Evolutionary conservation across 2,113 vertebrate genomes (phyloP), one percentile per base, ranked within the genome.

Genomic region (Aegotheles bennettii): DNA sequence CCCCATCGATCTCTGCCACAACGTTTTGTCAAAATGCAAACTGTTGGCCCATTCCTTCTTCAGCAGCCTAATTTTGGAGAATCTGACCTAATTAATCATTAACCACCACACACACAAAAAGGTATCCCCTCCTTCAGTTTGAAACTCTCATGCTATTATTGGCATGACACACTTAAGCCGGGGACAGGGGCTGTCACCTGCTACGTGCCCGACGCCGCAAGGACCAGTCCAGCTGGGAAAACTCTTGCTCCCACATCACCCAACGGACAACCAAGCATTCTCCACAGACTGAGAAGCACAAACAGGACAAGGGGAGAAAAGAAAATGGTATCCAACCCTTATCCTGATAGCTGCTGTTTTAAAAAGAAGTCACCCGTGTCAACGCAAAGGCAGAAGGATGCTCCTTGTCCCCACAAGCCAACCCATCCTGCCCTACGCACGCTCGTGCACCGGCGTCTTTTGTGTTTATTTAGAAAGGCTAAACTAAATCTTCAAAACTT

Each of bases 31-130:
- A 51, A 53, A 95, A 65, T 31, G 19, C 74, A n/a, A 43, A 83
- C 26, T 56, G 67, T 57, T 73, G 70, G 87, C 88, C 68, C 50
- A 21, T 74, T 84, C 68, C 53, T 53, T 92, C 85, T 94, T 83
- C 20, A 38, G 83, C 90, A 71, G 83, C 86, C 93, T 97, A 97
- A 97, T 97, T 98, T 94, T 90, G 96, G 96, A 97, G 93, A 95
- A 82, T 91, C 77, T 98, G 97, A 98, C 98, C 98, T 97, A 97
- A 97, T 98, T 98, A 97, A 97, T 95, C 90, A 94, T 84, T 87
- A 96, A 94, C 61, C 33, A 74, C 86, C 92, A 56, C 11, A 95
- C 82, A 87, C 50, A 51, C 94, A 92, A 78, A 69, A n/a, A 35
- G 43, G 25, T 67, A 59, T 35, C 83, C 76, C 76, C 69, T 87